These are phyloP conservation scores for Drosophila stalkeri DNA, from an alignment of 2,888 invertebrate species.

Conservation along the genomic window DNA sequence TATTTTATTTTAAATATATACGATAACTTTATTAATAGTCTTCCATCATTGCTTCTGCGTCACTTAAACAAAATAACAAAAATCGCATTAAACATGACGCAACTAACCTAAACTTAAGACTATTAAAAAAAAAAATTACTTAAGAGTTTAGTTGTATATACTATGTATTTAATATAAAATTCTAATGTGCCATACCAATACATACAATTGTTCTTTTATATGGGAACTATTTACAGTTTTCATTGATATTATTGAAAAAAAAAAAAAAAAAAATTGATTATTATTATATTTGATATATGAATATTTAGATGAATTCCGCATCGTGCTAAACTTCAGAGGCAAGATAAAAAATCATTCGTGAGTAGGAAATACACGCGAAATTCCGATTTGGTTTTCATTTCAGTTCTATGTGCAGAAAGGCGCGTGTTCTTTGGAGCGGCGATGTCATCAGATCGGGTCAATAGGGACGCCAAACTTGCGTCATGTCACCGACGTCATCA, in stretches of 20 bases:
- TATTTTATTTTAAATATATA: constrained; percentile 63
- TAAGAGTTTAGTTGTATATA: background rate
- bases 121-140: constrained; percentile 41
- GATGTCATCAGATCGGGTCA: constrained; percentile 84
- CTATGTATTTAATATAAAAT: constrained; percentile 12
- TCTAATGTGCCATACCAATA: constrained; percentile 12
- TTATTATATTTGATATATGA: background rate
- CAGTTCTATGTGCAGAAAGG: constrained; percentile 82
- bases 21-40: constrained; percentile 74
- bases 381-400: constrained; percentile 49
- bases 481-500: constrained; percentile 85
- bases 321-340: background rate
- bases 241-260: constrained; percentile 14
- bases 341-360: background rate
- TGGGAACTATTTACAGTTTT: constrained; percentile 49
- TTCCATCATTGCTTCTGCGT: constrained; percentile 38
- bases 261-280: constrained; percentile 26
- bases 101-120: constrained; percentile 44
- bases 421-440: constrained; percentile 44
- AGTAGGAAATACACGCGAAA: constrained; percentile 7
- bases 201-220: constrained; percentile 16
- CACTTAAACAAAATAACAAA: constrained; percentile 55
- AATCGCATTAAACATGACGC: constrained; percentile 38
- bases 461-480: constrained; percentile 92
- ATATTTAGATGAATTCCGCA: constrained; percentile 2